Evolutionary conservation across 2,888 invertebrate genomes (phyloP).

Genomic region (Caenorhabditis sp.): DNA sequence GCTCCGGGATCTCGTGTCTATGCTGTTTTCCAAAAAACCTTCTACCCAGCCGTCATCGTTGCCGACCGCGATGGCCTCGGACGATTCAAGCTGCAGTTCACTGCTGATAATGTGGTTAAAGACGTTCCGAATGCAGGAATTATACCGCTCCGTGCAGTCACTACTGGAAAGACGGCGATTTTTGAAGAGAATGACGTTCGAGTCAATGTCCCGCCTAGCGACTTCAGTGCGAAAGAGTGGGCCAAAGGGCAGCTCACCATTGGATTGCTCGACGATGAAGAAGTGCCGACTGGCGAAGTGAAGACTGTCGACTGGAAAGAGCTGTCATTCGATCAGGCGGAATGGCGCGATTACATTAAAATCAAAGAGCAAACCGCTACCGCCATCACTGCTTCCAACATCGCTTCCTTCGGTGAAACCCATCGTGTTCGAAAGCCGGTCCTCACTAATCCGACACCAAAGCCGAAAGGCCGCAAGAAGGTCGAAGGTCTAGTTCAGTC

Average conservation of each 20-base stretch:
- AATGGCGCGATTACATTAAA: slow-evolving; percentile 67
- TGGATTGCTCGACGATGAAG: slow-evolving; percentile 55
- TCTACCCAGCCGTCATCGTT: slow-evolving; percentile 75
- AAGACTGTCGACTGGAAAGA: slow-evolving; percentile 54
- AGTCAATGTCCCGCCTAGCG: slow-evolving; percentile 60
- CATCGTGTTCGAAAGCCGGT: slow-evolving; percentile 19
- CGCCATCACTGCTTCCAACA: slow-evolving; percentile 45
- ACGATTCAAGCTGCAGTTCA: slow-evolving; percentile 74
- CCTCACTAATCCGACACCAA: background rate
- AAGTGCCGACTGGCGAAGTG: slow-evolving; percentile 34
- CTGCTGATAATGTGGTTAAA: slow-evolving; percentile 71
- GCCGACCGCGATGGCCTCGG: slow-evolving; percentile 69
- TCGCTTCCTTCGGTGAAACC: slow-evolving; percentile 28
- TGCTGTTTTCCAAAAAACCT: slow-evolving; percentile 73
- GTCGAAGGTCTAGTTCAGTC: background rate
- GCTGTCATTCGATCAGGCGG: slow-evolving; percentile 58
- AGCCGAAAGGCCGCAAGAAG: background rate
- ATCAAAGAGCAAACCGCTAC: slow-evolving; percentile 54
- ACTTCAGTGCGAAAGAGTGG: slow-evolving; percentile 69
- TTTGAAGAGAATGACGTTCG: slow-evolving; percentile 28
- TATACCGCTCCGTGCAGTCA: slow-evolving; percentile 68
- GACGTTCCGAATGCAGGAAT: slow-evolving; percentile 73
- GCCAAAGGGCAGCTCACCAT: slow-evolving; percentile 58
- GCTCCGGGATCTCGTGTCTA: slow-evolving; percentile 74
- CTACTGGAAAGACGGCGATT: slow-evolving; percentile 43